A percentile compares a stretch with the other conserved stretches of the same genome.
Conservation (phyloP, 1,140 invertebrate genomes). For the Capitella teleta region DNA sequence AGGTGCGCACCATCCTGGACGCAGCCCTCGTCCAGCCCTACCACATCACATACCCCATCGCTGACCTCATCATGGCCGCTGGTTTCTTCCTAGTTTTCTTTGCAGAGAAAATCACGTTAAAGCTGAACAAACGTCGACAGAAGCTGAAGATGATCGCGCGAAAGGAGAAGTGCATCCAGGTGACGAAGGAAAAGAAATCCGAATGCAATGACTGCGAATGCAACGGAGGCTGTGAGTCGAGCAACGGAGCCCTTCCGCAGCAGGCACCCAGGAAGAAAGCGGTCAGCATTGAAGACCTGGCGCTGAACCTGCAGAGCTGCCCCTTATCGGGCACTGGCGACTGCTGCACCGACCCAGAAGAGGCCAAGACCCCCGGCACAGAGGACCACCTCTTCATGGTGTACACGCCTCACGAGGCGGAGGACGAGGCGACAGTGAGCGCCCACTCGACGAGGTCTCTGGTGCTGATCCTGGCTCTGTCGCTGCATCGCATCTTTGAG, state of each 20-base stretch:
- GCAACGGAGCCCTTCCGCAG: not conserved
- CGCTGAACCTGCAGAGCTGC: slow-evolving; percentile 1
- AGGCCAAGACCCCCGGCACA: not conserved
- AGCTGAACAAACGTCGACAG: slow-evolving; percentile 10
- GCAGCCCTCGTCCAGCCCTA: slow-evolving; percentile 6
- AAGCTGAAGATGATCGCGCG: not conserved
- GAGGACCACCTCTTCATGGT: not conserved
- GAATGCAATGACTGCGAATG: too few relatives aligned
- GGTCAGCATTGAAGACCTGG: not conserved
- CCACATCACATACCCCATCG: slow-evolving; percentile 47
- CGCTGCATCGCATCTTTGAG: slow-evolving; percentile 43
- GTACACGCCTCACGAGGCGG: not conserved
- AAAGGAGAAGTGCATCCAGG: slow-evolving; percentile 4
- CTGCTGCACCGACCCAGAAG: not conserved
- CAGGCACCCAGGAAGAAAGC: not conserved
- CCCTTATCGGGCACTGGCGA: slow-evolving; percentile 8
- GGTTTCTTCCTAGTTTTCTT: slow-evolving; percentile 79
- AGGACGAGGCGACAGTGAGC: not conserved
- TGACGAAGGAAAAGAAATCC: not conserved
- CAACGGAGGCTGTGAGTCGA: not conserved
- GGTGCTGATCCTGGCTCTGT: slow-evolving; percentile 38
- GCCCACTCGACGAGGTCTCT: slow-evolving; percentile 22
- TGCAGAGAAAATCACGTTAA: slow-evolving; percentile 61
- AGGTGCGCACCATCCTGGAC: slow-evolving; percentile 47
- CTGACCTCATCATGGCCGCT: slow-evolving; percentile 57